Evolutionary conservation across 2,888 invertebrate species (phyloP).

Genomic region (Candidula unifasciata): DNA sequence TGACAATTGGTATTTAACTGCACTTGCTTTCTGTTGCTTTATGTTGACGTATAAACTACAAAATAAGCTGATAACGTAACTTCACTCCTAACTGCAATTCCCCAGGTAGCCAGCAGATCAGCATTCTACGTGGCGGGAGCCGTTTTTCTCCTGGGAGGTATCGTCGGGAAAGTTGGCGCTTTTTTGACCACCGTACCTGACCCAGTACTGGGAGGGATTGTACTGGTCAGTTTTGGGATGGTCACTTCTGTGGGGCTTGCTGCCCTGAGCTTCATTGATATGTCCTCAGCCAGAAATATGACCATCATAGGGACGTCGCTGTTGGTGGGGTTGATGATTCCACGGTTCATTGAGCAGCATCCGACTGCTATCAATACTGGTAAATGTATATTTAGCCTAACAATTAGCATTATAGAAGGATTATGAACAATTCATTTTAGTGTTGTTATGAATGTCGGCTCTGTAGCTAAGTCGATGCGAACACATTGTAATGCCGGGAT

Average conservation of each 20-base stretch:
- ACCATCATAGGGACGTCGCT: slow-evolving; percentile 90
- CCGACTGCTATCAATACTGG: slow-evolving; percentile 68
- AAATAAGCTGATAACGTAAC: too few species aligned
- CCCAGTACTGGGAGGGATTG: slow-evolving; percentile 78
- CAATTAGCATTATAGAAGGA: too few species aligned
- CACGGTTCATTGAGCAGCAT: slow-evolving; percentile 64
- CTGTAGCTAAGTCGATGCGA: too few species aligned
- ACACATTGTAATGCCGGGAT: too few species aligned
- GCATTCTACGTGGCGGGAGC: slow-evolving; percentile 78
- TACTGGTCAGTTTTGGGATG: slow-evolving; percentile 76
- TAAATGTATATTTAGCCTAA: slow-evolving; percentile 41
- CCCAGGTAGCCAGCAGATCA: slow-evolving; percentile 78
- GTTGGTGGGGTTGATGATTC: slow-evolving; percentile 86
- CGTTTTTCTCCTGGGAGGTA: slow-evolving; percentile 77
- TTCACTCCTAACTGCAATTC: too few species aligned
- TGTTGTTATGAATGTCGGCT: too few species aligned
- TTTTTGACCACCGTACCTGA: slow-evolving; percentile 79
- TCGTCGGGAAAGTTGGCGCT: slow-evolving; percentile 79
- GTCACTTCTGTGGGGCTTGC: slow-evolving; percentile 73
- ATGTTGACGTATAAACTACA: too few species aligned
- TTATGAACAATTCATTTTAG: too few species aligned
- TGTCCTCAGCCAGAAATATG: slow-evolving; percentile 90
- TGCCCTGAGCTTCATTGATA: slow-evolving; percentile 81
- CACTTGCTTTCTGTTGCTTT: too few species aligned
- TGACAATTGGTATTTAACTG: too few species aligned